Conservation (phyloP, 2,888 invertebrate species). For the Zhengitettix transpicula region DNA sequence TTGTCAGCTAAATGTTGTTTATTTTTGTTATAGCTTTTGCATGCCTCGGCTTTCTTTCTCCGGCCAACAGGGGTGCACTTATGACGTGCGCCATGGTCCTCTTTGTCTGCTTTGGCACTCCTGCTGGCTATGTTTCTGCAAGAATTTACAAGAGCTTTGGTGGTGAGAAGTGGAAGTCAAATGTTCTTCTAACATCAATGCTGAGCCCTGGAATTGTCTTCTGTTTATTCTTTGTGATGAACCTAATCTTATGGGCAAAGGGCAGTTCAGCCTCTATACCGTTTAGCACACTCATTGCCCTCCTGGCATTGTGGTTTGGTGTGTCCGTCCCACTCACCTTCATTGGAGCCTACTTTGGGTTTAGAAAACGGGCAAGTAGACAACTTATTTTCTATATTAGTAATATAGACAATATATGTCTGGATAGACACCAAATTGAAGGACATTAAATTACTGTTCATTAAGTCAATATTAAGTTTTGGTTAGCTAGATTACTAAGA, state of each 20-base stretch:
- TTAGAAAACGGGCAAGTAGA: conserved; percentile 75
- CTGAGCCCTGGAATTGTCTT: conserved; percentile 93
- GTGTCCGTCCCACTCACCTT: conserved; percentile 98
- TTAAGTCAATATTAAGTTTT: too few species aligned
- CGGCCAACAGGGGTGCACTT: conserved; percentile 93
- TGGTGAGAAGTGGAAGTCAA: conserved; percentile 96
- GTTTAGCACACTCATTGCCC: conserved; percentile 85
- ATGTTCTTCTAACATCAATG: conserved; percentile 90
- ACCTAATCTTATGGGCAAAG: conserved; percentile 89
- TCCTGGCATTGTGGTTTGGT: conserved; percentile 91
- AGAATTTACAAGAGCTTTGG: conserved; percentile 97
- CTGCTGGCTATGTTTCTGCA: conserved; percentile 93
- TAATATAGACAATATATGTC: conserved; percentile 2
- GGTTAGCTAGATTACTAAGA: too few species aligned
- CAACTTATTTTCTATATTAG: background rate
- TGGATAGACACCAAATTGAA: background rate
- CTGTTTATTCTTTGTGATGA: conserved; percentile 92
- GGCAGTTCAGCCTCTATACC: conserved; percentile 94
- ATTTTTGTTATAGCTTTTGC: conserved; percentile 61
- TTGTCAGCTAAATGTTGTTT: background rate
- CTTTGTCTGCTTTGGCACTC: conserved; percentile 92
- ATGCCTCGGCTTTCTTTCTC: conserved; percentile 96
- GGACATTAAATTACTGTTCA: too few species aligned
- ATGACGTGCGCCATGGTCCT: conserved; percentile 97
- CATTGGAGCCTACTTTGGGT: conserved; percentile 96